Conservation (phyloP, 92 coral and sea anemone species). For the Palythoa caribaeorum region DNA sequence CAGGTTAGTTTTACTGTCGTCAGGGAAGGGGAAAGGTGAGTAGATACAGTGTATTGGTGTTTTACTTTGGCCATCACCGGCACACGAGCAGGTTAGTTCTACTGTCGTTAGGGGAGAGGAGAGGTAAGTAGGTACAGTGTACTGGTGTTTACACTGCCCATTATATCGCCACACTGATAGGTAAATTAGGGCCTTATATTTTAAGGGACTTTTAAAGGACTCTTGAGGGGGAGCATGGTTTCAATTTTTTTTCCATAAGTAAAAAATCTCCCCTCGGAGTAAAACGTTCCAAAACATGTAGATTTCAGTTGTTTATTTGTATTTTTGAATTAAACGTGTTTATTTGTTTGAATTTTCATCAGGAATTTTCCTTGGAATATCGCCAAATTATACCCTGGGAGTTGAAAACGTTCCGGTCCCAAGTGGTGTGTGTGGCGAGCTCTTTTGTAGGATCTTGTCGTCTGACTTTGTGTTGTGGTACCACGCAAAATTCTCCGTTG, state of each 20-base stretch:
- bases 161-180: too few species aligned
- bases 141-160: background rate
- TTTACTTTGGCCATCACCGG: too few species aligned
- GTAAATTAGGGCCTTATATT: too few species aligned
- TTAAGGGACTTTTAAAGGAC: too few species aligned
- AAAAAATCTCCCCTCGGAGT: background rate
- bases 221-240: too few species aligned
- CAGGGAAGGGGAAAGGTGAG: background rate
- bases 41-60: too few species aligned
- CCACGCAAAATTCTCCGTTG: background rate
- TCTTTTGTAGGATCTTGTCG: background rate
- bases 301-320: background rate
- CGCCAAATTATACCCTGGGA: background rate
- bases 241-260: too few species aligned
- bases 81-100: too few species aligned
- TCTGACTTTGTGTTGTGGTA: background rate
- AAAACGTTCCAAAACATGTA: background rate
- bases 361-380: background rate
- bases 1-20: too few species aligned
- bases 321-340: too few species aligned
- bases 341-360: background rate
- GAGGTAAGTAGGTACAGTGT: background rate
- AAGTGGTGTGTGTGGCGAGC: background rate
- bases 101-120: too few species aligned
- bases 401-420: background rate